Conservation (phyloP, 92 coral and sea anemone species). For the Parazoanthus darwini region DNA sequence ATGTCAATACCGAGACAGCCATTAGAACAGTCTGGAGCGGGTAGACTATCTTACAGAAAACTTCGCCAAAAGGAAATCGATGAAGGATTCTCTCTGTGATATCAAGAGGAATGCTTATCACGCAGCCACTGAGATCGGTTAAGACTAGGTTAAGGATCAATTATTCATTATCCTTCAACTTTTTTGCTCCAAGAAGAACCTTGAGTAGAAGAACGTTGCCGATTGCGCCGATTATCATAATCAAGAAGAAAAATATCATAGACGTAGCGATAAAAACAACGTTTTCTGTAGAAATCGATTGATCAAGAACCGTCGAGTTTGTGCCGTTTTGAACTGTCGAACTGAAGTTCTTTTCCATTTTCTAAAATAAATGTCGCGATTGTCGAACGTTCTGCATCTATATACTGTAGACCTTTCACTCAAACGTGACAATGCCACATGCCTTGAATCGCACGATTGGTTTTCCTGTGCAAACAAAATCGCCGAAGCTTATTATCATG, state of each 20-base stretch:
- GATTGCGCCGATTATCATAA: slow-evolving; percentile 43
- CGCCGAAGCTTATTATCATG: background rate
- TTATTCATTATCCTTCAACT: slow-evolving; percentile 52
- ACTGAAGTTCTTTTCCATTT: background rate
- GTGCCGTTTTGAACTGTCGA: no score
- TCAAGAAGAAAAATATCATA: slow-evolving; percentile 24
- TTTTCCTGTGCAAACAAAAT: background rate
- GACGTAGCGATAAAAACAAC: background rate
- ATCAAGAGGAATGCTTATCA: slow-evolving; percentile 72
- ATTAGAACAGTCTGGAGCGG: slow-evolving; percentile 72
- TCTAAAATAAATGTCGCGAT: no score
- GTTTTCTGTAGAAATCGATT: background rate
- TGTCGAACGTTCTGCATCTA: background rate
- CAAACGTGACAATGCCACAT: background rate
- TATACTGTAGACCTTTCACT: background rate
- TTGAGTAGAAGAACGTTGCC: slow-evolving; percentile 37
- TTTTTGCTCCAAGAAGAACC: slow-evolving; percentile 39
- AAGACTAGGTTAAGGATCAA: slow-evolving; percentile 54
- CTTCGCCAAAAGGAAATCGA: slow-evolving; percentile 65
- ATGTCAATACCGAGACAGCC: slow-evolving; percentile 62
- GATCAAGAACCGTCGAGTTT: background rate
- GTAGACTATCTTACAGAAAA: slow-evolving; percentile 63
- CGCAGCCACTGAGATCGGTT: slow-evolving; percentile 41
- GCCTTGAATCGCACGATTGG: background rate
- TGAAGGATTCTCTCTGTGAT: slow-evolving; percentile 56